Evolutionary conservation across 2,797 vertebrate species (phyloP).

Genomic region (Nyctibius grandis): DNA sequence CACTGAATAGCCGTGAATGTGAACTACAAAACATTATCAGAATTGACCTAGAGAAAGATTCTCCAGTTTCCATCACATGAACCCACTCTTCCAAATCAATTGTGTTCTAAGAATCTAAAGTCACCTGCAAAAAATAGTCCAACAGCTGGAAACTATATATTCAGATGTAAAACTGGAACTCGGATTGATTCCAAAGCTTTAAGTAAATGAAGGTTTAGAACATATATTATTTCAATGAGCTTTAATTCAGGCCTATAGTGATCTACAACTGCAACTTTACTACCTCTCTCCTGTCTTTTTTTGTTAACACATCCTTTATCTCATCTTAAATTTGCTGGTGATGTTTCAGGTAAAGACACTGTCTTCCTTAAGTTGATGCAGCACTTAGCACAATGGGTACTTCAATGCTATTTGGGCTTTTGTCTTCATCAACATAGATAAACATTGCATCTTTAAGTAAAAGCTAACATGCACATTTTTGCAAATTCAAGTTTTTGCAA

Average conservation of each 20-base stretch:
- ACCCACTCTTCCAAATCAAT: not conserved
- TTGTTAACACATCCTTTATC: not conserved
- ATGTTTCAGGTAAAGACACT: not conserved
- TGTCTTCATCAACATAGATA: not conserved
- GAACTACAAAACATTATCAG: not conserved
- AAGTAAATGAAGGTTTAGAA: not conserved
- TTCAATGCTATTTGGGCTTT: not conserved
- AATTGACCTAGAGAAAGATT: not conserved
- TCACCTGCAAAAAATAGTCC: not conserved
- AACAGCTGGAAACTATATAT: not conserved
- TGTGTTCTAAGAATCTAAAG: not conserved
- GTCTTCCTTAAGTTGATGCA: not conserved
- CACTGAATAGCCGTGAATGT: not conserved
- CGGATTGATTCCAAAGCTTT: not conserved
- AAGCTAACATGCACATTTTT: not conserved
- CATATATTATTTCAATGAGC: not conserved
- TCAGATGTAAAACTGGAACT: not conserved
- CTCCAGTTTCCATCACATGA: not conserved
- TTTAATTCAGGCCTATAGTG: not conserved
- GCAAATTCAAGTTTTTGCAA: not conserved
- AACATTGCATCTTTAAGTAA: rapidly evolving
- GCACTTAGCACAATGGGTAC: not conserved
- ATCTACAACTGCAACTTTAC: not conserved
- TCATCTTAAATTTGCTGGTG: not conserved
- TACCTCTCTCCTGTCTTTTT: not conserved